Evolutionary conservation across 2,113 vertebrate species (phyloP).

Genomic region (Sebastes schlegelii): DNA sequence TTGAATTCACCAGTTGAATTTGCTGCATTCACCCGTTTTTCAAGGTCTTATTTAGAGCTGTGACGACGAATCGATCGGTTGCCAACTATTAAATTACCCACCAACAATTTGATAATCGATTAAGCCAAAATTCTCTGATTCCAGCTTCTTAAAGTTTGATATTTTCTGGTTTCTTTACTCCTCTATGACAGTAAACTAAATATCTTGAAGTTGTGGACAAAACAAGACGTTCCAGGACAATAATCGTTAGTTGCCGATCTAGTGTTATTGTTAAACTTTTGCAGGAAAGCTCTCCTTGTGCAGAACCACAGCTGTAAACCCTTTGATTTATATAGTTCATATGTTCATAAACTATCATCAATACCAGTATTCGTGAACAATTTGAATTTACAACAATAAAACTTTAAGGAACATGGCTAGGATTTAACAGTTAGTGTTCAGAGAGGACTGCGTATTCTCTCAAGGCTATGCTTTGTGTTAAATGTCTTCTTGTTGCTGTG

Average conservation of each 20-base stretch:
- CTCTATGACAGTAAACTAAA: too few species aligned
- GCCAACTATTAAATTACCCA: too few species aligned
- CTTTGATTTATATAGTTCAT: not conserved
- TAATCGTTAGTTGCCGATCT: too few species aligned
- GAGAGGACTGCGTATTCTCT: not conserved
- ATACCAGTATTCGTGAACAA: not conserved
- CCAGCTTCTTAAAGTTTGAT: too few species aligned
- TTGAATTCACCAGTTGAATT: not conserved
- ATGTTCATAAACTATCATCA: not conserved
- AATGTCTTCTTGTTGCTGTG: not conserved
- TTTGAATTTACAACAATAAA: not conserved
- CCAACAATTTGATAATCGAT: too few species aligned
- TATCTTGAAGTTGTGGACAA: too few species aligned
- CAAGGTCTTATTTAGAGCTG: not conserved
- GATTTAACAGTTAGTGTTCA: not conserved
- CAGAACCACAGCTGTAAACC: not conserved
- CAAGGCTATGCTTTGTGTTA: conserved; percentile 5
- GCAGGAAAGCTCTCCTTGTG: not conserved
- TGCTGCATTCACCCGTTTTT: not conserved
- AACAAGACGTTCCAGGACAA: too few species aligned
- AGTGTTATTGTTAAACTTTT: not conserved
- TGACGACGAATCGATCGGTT: too few species aligned
- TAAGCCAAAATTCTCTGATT: too few species aligned
- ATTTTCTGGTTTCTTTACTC: too few species aligned
- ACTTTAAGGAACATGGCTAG: not conserved